Base-by-base conservation (phyloP, 2,113 vertebrate genomes). In the Rhinogobius similis region DNA sequence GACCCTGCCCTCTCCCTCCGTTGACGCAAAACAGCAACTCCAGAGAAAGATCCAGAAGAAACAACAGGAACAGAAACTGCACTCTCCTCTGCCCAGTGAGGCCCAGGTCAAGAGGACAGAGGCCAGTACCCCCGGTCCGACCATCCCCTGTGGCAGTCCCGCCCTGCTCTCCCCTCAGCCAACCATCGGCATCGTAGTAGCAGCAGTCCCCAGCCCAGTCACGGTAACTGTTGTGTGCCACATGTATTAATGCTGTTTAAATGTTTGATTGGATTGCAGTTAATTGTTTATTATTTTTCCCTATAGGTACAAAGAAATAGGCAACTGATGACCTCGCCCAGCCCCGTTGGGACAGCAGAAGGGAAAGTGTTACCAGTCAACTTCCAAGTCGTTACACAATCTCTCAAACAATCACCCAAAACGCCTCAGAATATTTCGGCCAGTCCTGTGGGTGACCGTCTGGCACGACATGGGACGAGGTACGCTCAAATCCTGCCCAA, bases 11-110 rank as follows among this genome's bases (percentile, higher is more conserved):
- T 99, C 97, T 55, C 97, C 96, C 70, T 92, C 93, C 62, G 90
- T 99, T 44, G 97, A 99, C 83, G 97, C 97, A 83, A 99, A 99
- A 87, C 98, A 99, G 91, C 98, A 99, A 73, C 93, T 99, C 81
- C 98, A 99, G 84, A 94, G 97, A 38, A 99, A 99, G 90, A 98
- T 99, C 84, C 98, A 99, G 89, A 99, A 98, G 91, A 99, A 98
- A 90, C 97, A 99, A 86, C 98, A 99, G 69, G 98, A 99, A 86
- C 98, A 98, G 91, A 99, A 99, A 85, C 91, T 98, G 24, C 95
- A 98, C 65, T 98, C 98, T 46, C 98, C 98, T 65, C 90, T 98
- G 83, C 96, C 96, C 69, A 93, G 85, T 64, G 98, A 99, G 72
- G 76, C 90, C 70, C 94, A 96, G 72, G 83, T 91, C 67, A 97